Evolutionary conservation across 1,140 invertebrate genomes (phyloP), one percentile per base, ranked within the genome.

Genomic region (Drosophila bocki): DNA sequence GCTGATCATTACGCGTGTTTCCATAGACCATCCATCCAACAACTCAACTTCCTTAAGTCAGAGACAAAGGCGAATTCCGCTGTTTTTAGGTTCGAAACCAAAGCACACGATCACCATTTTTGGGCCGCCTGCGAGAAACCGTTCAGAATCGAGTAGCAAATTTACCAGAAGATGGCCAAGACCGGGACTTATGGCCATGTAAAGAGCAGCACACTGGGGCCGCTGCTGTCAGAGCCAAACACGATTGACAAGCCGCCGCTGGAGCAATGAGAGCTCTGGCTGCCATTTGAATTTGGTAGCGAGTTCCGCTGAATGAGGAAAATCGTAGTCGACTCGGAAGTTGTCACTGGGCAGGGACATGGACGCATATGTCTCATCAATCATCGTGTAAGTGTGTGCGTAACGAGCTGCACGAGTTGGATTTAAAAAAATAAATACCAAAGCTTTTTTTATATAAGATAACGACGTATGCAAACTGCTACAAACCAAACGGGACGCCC

Each of bases 181-280:
- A 75, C 59, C 59, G 70, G 70, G 50, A 63, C 72, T 79, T 79
- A 78, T 78, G 75, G 76, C 54, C 76, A 78, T 78, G 76, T 78
- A 61, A 78, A 78, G 75, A 67, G 32, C 47, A 39, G 53, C 53
- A 37, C 7, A 53, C 50, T 63, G 37, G 64, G 17, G 33, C 51
- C 35, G 58, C 45, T 39, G 59, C 76, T 79, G 75, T 79, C 75
- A 71, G 41, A 60, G 68, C 42, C 59, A 78, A 62, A 61, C 76
- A 78, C 76, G 76, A 79, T 72, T 79, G 76, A 72, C 76, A 78
- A 78, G 74, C 47, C 57, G 53, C 68, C 53, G 54, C 68, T 74
- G 67, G 67, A 53, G 68, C 68, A 74, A 39, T 13, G 48, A 41
- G 67, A 59, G 51, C 15, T 50, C 29, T 11, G 15, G 2, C 50